Base-by-base conservation (phyloP, 2,113 vertebrate species). In the Nyctereutes procyonoides region DNA sequence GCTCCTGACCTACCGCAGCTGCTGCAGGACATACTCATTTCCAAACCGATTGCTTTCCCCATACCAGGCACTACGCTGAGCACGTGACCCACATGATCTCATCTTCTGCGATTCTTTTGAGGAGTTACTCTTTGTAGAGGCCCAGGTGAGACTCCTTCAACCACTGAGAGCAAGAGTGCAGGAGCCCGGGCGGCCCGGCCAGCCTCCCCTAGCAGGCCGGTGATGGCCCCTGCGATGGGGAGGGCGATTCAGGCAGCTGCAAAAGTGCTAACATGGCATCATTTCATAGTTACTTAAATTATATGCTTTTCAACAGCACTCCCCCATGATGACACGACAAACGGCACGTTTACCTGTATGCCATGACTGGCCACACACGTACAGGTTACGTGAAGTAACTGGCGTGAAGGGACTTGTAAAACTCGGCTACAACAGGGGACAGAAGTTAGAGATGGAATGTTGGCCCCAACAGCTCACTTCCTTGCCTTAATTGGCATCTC, bases 321-420 rank as follows among this genome's bases (percentile, higher is more conserved):
- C 65, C 58, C 60, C 77, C 65, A n/a, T 0, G 22, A 80, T 1
- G 38, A 77, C 92, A 58, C n/a, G 97, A 84, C 93, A 93, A 96
- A 85, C 22, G 69, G 67, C 86, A 92, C 80, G 62, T 77, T 71
- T 67, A 90, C 96, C 92, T 92, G 22, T 71, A 55, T 48, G 58
- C 80, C 43, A 63, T 30, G 84, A 90, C 0, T 0, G 87, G 90
- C 94, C 95, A 96, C 92, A 93, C 83, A 55, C 13, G 89, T 62
- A 17, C 2, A n/a, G 71, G 62, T 8, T 85, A 83, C 35, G 67
- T 51, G 32, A 80, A 93, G 56, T 93, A 83, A 95, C 62, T 76
- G 63, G 92, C n/a, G 24, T 28, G 67, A 86, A 97, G 92, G 87
- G 94, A 86, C 92, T 88, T 81, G 74, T 93, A 90, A 98, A 97